These are phyloP conservation scores for Girardinus metallicus DNA, from an alignment of 2,797 vertebrate genomes.

Conservation along the genomic window DNA sequence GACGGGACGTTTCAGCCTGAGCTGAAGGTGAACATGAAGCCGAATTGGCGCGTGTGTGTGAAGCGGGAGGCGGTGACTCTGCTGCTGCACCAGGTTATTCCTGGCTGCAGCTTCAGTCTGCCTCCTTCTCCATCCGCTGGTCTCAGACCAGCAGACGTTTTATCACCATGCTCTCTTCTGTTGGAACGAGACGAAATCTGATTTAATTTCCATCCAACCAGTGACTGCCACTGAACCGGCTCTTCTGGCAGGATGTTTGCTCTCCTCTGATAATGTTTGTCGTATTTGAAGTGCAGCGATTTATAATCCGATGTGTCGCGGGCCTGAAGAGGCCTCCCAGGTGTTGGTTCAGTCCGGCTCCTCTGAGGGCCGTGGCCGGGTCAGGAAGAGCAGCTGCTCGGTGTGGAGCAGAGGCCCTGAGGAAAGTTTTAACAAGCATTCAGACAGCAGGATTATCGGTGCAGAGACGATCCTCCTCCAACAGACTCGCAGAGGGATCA, in stretches of 20 bases:
- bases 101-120: too few relatives aligned
- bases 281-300: conserved; percentile 27
- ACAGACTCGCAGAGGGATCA: conserved; percentile 59
- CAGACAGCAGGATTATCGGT: conserved; percentile 67
- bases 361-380: background rate
- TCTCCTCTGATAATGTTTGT: conserved; percentile 5
- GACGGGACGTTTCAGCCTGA: background rate
- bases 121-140: conserved; percentile 19
- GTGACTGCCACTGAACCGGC: conserved; percentile 9
- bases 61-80: too few relatives aligned
- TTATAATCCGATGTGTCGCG: conserved; percentile 28
- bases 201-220: conserved; percentile 14
- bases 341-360: conserved; percentile 9
- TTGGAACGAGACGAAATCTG: conserved; percentile 22
- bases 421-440: conserved; percentile 78
- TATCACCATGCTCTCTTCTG: conserved; percentile 9
- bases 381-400: conserved; percentile 70
- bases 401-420: conserved; percentile 73
- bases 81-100: too few relatives aligned
- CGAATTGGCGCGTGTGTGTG: too few relatives aligned
- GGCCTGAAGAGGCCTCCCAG: conserved; percentile 34
- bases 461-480: conserved; percentile 62
- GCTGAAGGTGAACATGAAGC: too few relatives aligned
- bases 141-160: conserved; percentile 24
- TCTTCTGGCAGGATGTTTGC: conserved; percentile 19